These are phyloP conservation scores for Orchesella cincta DNA, from an alignment of 1,140 invertebrate genomes.

Conservation along the genomic window DNA sequence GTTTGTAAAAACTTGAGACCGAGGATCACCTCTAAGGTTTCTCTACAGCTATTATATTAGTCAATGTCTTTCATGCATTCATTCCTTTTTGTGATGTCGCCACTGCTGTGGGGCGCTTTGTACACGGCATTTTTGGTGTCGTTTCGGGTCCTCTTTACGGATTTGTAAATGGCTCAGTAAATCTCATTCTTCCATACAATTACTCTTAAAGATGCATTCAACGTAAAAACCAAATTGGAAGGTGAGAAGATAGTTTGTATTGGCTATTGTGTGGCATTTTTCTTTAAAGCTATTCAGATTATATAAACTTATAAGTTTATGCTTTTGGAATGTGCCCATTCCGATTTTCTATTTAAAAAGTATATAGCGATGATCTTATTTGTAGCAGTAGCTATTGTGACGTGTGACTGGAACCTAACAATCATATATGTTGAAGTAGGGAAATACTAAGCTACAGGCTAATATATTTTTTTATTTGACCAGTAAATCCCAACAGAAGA, in stretches of 20 bases:
- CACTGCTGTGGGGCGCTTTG: neutral
- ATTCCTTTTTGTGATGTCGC: slow-evolving; percentile 13
- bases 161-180: neutral
- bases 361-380: neutral
- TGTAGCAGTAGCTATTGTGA: too few relatives aligned
- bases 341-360: neutral
- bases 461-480: neutral
- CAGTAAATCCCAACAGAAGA: too few relatives aligned
- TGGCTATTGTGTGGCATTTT: neutral
- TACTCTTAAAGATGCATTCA: neutral
- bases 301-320: neutral
- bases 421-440: too few relatives aligned
- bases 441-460: too few relatives aligned
- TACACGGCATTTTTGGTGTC: neutral
- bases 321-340: neutral
- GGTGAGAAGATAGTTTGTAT: neutral
- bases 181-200: neutral
- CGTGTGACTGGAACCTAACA: too few relatives aligned
- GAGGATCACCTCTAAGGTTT: neutral
- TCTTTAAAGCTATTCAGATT: neutral
- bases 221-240: neutral
- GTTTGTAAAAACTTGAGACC: neutral
- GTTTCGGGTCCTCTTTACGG: neutral
- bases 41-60: neutral
- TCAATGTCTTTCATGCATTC: neutral